Conservation (phyloP, 2,113 vertebrate species). For the Petrocephalus zakoni region DNA sequence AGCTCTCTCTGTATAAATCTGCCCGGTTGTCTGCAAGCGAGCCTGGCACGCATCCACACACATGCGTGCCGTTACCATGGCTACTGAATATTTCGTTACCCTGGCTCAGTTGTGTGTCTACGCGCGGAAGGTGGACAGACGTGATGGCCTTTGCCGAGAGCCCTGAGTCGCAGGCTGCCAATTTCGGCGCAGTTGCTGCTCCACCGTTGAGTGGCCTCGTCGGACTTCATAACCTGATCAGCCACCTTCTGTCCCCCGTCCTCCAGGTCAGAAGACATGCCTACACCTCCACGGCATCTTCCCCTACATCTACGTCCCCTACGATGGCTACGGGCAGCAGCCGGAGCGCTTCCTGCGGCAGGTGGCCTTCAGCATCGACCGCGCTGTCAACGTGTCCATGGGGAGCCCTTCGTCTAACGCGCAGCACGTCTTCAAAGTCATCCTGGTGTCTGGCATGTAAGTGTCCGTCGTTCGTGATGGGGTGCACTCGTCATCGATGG, state of each 20-base stretch:
- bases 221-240: background rate
- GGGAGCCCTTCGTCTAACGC: slow-evolving; percentile 81
- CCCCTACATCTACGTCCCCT: slow-evolving; percentile 92
- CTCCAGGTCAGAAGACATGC: slow-evolving; percentile 93
- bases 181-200: no score
- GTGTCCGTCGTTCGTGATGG: no score
- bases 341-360: slow-evolving; percentile 81
- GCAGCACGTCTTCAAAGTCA: slow-evolving; percentile 93
- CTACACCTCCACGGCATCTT: slow-evolving; percentile 92
- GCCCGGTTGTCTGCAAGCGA: background rate
- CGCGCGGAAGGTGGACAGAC: background rate
- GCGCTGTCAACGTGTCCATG: slow-evolving; percentile 90
- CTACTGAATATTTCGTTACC: background rate
- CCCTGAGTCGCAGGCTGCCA: background rate
- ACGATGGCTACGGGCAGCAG: slow-evolving; percentile 76
- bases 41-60: background rate
- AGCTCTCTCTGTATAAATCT: background rate
- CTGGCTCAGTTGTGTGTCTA: background rate
- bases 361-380: slow-evolving; percentile 94
- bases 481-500: background rate
- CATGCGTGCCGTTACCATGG: background rate
- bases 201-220: background rate
- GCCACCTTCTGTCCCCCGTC: background rate
- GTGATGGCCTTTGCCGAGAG: background rate
- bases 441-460: slow-evolving; percentile 93